Conservation (phyloP, 2,797 vertebrate species). For the Psittacula echo region DNA sequence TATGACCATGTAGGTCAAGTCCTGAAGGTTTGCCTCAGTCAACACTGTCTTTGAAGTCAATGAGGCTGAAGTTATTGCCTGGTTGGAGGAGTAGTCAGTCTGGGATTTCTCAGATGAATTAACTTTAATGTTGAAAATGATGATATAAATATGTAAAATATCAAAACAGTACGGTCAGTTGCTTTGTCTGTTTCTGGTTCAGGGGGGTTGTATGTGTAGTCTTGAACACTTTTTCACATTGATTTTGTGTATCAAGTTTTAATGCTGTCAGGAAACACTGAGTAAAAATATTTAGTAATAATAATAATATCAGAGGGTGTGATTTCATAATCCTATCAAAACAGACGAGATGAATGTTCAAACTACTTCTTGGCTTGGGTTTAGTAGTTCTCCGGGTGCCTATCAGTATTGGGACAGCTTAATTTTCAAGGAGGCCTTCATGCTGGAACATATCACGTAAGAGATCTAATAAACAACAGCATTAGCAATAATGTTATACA, state of each 20-base stretch:
- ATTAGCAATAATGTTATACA: not conserved
- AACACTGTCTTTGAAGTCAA: slow-evolving; percentile 54
- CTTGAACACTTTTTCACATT: slow-evolving; percentile 16
- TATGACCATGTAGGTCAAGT: not conserved
- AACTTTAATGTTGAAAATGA: slow-evolving; percentile 29
- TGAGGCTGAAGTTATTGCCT: slow-evolving; percentile 33
- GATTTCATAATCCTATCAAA: slow-evolving; percentile 35
- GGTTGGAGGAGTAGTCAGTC: not conserved
- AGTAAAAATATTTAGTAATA: slow-evolving; percentile 31
- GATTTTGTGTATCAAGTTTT: slow-evolving; percentile 21
- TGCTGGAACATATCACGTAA: not conserved
- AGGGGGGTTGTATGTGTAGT: slow-evolving; percentile 26
- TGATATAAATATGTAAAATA: slow-evolving; percentile 32
- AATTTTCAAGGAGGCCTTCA: not conserved
- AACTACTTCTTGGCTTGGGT: not conserved
- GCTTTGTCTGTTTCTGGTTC: not conserved
- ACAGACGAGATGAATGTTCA: not conserved
- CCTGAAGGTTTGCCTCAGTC: slow-evolving; percentile 55
- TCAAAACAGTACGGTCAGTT: not conserved
- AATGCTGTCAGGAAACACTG: slow-evolving; percentile 12
- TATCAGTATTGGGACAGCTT: not conserved
- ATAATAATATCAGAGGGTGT: not conserved
- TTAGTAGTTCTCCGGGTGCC: not conserved
- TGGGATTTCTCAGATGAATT: slow-evolving; percentile 23
- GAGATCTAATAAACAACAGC: slow-evolving; percentile 1